Base-by-base conservation (phyloP, 2,888 invertebrate species). In the Apamea monoglypha region DNA sequence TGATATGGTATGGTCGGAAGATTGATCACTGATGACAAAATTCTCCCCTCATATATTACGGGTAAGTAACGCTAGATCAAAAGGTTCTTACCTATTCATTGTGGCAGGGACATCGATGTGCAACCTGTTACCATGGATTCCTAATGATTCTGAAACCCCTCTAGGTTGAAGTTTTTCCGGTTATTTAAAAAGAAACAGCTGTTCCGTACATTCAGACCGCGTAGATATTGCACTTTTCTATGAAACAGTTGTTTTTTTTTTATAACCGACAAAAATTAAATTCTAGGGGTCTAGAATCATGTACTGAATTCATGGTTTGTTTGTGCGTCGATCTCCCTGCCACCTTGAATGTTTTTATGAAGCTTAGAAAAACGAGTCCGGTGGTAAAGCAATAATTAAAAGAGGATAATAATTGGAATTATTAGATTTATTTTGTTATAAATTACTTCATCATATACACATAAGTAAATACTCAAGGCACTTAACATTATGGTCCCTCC, bases 401-500 rank as follows among this genome's bases (percentile, higher is more conserved):
- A 87, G 76, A 79, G 36, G 21, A 56, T 40, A 79, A 74, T 88
- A 78, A 88, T 91, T 91, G 88, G 82, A 90, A 92, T 93, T 86
- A 86, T 84, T 91, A 88, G 82, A 90, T 92, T 92, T 91, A 92
- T 92, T 93, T 88, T 83, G 88, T 88, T 91, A 91, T 92, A 91
- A 92, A 92, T 92, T 91, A 89, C 82, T 91, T 93, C 93, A 92
- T 94, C 92, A 92, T 93, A 95, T 95, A 95, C 94, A 96, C 91
- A 94, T 91, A 92, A 88, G 87, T 89, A 94, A 90, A 92, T 93
- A 93, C 92, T 90, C 94, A 96, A 96, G 96, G 96, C 96, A 96
- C 96, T 96, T 95, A 95, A 91, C 88, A 92, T 94, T 95, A 96
- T 96, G 96, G 96, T 96, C 96, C 96, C 96, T 93, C 92, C 92